Conservation (phyloP, 30 jellyfish, hydroid and myxozoan species). For the Cassiopea xamachana region DNA sequence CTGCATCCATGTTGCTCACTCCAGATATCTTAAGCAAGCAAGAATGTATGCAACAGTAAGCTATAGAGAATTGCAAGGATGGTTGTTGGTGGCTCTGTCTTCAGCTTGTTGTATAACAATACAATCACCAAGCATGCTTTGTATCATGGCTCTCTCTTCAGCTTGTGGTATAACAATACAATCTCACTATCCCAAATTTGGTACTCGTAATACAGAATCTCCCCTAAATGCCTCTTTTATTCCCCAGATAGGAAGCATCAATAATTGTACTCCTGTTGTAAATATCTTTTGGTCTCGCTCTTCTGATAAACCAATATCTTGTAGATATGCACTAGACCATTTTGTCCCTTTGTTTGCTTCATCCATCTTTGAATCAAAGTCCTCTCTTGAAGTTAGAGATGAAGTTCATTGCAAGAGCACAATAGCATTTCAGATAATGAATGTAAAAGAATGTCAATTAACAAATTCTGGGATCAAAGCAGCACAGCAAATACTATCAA, state of each 20-base stretch:
- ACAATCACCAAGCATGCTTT: background rate
- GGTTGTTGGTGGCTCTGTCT: too few species aligned
- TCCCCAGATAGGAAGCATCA: background rate
- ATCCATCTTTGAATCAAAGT: background rate
- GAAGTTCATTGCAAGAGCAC: background rate
- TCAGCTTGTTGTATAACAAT: too few species aligned
- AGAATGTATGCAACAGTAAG: background rate
- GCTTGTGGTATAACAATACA: background rate
- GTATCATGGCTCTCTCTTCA: background rate
- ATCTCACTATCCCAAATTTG: background rate
- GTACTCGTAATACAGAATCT: background rate
- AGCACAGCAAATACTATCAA: background rate
- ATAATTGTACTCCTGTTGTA: background rate
- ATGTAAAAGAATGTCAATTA: background rate
- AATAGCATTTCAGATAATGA: background rate
- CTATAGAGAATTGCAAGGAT: background rate
- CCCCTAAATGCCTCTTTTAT: background rate
- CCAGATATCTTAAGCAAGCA: background rate
- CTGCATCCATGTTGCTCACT: background rate
- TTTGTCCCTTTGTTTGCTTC: background rate
- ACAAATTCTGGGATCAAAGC: background rate
- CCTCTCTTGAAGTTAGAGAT: background rate
- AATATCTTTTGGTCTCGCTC: background rate
- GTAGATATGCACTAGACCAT: background rate
- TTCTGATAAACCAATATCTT: background rate